Base-by-base conservation (phyloP, 2,888 invertebrate species). In the Tetramorium bicarinatum region DNA sequence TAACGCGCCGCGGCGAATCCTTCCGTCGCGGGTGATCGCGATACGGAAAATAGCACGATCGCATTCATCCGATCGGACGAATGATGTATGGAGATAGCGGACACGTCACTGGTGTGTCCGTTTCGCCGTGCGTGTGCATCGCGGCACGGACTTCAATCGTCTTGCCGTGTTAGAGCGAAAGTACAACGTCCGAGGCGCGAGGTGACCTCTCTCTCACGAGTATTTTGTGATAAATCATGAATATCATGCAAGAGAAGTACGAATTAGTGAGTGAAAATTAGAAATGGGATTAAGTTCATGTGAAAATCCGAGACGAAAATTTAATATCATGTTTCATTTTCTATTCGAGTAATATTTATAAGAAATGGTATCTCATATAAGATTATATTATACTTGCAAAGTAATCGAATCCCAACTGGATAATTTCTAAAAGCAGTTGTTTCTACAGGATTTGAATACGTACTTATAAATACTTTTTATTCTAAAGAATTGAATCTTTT, bases 11-110 rank as follows among this genome's bases (percentile, higher is more conserved):
- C 54, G 67, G 69, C 74, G 81, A 71, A 76, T 64, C 25, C 41
- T 56, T 9, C 13, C 25, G 56, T 71, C 72, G 59, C 71, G 75
- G 61, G 47, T 64, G 80, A 80, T 74, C 82, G 64, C 25, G 47
- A 52, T 2, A 41, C 21, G 52, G 44, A 47, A 25, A 80, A 72
- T 52, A 9, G 62, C 34, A 62, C 0, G 82, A 82, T 87, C 61
- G 82, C 80, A 59, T 61, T 25, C 66, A 15, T 34, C 44, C 34
- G 29, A 56, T 67, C 59, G 44, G 18, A 9, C 25, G 8, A 38
- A 41, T 64, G 74, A 61, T 29, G 34, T 49, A n/a, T 21, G 61
- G 15, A 13, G 21, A 71, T 47, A 41, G 56, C 71, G 71, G 15
- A 47, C 21, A 25, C 34, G 41, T 69, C 77, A 56, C n/a, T 56